Conservation (phyloP, 2,113 vertebrate species). For the Mastomys natalensis region DNA sequence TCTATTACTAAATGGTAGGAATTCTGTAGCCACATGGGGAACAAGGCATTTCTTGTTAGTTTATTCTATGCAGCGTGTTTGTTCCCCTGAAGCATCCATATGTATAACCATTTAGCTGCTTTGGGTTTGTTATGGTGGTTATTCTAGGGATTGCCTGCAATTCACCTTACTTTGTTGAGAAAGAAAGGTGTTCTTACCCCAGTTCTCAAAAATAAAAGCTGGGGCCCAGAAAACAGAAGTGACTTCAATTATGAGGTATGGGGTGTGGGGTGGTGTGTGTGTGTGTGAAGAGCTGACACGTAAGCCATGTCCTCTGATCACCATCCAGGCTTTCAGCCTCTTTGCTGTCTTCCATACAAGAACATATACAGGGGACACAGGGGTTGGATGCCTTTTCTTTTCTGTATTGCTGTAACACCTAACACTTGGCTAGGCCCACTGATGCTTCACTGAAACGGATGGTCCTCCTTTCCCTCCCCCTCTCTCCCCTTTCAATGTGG, state of each 20-base stretch:
- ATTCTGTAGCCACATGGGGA: not conserved
- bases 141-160: not conserved
- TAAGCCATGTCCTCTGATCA: not conserved
- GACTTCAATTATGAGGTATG: not conserved
- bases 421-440: not conserved
- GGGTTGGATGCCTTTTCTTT: not conserved
- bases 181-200: not conserved
- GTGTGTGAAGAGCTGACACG: not conserved
- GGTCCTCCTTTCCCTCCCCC: too few relatives aligned
- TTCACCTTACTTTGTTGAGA: not conserved
- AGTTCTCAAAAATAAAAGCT: not conserved
- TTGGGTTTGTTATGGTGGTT: not conserved
- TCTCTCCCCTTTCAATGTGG: not conserved
- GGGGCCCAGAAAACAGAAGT: not conserved
- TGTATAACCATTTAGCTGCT: not conserved
- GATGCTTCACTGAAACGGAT: not conserved
- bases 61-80: not conserved
- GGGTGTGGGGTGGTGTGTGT: too few relatives aligned
- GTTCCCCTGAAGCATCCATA: not conserved
- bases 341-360: not conserved
- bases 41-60: not conserved
- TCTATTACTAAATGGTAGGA: conserved; percentile 34
- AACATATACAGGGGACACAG: not conserved
- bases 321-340: not conserved
- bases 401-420: not conserved